Conservation (phyloP, 2,888 invertebrate species). For the Lydus trimaculatus region DNA sequence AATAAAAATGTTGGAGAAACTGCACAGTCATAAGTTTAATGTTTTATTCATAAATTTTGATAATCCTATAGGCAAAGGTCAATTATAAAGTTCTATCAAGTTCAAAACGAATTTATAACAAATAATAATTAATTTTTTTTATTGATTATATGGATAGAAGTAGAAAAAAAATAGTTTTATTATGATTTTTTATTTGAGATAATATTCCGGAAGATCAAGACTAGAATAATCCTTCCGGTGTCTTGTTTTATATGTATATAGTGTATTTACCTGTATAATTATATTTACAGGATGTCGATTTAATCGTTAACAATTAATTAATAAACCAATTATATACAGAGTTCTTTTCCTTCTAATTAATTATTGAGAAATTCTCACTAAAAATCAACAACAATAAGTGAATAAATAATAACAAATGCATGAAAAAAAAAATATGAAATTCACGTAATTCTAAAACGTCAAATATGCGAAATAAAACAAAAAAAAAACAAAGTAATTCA, state of each 20-base stretch:
- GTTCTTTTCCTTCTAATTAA: background rate
- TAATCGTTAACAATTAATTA: no score
- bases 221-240: background rate
- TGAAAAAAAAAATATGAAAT: background rate
- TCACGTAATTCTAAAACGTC: background rate
- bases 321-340: background rate
- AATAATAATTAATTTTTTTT: background rate
- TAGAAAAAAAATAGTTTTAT: no score
- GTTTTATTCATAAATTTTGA: conserved; percentile 3
- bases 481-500: no score
- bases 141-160: background rate
- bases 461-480: no score
- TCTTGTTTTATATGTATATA: background rate
- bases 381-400: no score
- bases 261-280: no score
- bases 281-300: background rate
- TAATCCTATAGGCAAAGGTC: background rate
- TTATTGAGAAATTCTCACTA: background rate
- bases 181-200: no score
- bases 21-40: conserved; percentile 6
- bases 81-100: background rate
- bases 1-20: background rate
- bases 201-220: background rate
- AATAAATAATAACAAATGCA: background rate
- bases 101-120: background rate